Evolutionary conservation across 2,888 invertebrate genomes (phyloP), one percentile per base, ranked within the genome.

Genomic region (Microchrysa polita): DNA sequence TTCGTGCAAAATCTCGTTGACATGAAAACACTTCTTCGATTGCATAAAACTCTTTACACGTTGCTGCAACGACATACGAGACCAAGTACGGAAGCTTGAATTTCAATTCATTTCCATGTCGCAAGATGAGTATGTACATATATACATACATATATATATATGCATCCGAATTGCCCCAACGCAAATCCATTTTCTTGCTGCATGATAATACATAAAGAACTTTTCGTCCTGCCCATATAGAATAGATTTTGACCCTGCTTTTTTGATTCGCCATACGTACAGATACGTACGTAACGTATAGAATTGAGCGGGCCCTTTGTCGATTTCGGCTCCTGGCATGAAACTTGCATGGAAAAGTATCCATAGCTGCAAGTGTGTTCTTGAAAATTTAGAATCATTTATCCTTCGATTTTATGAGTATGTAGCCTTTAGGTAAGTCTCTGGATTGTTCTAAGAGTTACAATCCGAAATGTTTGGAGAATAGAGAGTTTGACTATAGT

Each of bases 301-400:
- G 27, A 2, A 34, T 34, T 7, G 27, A 34, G 27, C 27, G 27
- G 27, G 27, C 7, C 27, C 27, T 34, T 34, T 34, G 27, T 34
- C 27, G 27, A 34, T 34, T 34, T 34, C 27, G 27, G 7, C 7
- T 34, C 2, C 27, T 34, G 2, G 27, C 2, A 7, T 34, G 48
- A 10, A 12, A n/a, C 5, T 12, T n/a, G 4, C 48, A 48, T 2
- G 16, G 5, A 44, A 44, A 65, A 65, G 44, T 44, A 65, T 44
- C 18, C 65, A 20, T 42, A 44, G 44, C 65, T 42, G 20, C 18
- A 4, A 65, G 65, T 22, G 48, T 65, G 65, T 65, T 12, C 44
- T 44, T 65, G 65, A 65, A 65, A 44, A 65, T 65, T 65, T 65
- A 42, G 44, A 42, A 65, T 44, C 44, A 44, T 44, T 65, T 42